A percentile compares a stretch with the other conserved stretches of the same genome.
Evolutionary conservation across 2,888 invertebrate species (phyloP).

Genomic region (Melanotus villosus): DNA sequence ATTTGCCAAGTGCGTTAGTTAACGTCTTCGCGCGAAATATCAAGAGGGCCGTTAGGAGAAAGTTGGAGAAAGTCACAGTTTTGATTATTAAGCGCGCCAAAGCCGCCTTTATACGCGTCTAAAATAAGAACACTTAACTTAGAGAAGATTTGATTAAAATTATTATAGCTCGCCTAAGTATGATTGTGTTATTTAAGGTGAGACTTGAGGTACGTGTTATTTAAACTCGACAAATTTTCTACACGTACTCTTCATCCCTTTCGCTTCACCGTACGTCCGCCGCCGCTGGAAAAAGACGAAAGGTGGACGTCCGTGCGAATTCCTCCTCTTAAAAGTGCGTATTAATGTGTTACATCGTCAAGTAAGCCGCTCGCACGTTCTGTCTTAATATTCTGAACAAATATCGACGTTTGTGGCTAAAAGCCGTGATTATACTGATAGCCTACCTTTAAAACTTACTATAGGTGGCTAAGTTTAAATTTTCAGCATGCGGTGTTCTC

Average conservation of each 20-base stretch:
- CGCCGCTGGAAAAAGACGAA: conserved; percentile 2
- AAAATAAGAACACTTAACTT: conserved; percentile 58
- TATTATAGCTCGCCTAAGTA: conserved; percentile 66
- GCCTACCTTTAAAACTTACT: conserved; percentile 37
- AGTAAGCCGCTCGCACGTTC: conserved; percentile 53
- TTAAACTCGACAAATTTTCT: conserved; percentile 30
- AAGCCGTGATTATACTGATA: conserved; percentile 41
- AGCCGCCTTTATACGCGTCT: conserved; percentile 58
- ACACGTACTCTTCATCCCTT: conserved; percentile 45
- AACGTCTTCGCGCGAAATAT: conserved; percentile 64
- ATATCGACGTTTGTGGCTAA: conserved; percentile 54
- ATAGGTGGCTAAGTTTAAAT: neutral
- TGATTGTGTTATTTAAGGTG: conserved; percentile 67
- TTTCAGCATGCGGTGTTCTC: no score
- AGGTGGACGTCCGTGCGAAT: conserved; percentile 4
- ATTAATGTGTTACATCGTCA: conserved; percentile 56
- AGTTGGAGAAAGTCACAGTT: conserved; percentile 66
- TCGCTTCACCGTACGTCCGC: neutral
- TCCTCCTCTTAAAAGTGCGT: conserved; percentile 40
- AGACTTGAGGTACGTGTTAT: conserved; percentile 58
- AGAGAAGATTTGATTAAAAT: conserved; percentile 65
- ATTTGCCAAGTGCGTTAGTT: conserved; percentile 67
- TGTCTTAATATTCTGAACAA: conserved; percentile 57
- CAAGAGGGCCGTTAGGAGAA: conserved; percentile 65
- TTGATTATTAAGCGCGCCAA: conserved; percentile 65